Base-by-base conservation (phyloP, 2,888 invertebrate genomes). In the Torymus tubicola region DNA sequence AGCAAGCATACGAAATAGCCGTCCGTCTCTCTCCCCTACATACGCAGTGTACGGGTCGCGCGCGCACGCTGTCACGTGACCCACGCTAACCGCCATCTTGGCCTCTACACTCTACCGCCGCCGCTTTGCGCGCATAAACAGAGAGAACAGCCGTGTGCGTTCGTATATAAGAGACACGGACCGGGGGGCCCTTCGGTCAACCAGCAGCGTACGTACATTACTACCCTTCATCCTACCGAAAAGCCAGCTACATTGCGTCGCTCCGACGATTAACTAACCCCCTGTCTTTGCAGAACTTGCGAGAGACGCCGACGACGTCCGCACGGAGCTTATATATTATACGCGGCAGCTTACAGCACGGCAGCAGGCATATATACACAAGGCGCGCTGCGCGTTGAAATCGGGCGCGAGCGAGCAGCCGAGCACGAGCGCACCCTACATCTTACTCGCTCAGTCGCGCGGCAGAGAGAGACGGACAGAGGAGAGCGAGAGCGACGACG, bases 81-180 rank as follows among this genome's bases (percentile, higher is more conserved):
- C 92, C 92, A 93, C 93, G 93, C 93, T 92, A 91, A 92, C 92
- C 92, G 93, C 93, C 93, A 93, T 93, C 91, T 93, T 92, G 92
- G 91, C 91, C 91, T 50, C n/a, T 58, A 53, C 70, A 42, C 42
- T 42, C 8, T 31, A 31, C 31, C 8, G 42, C 42, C 42, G 42
- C 42, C 8, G 42, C 42, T 21, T 2, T 8, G 42, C 42, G 5
- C 89, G 92, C 92, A 93, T 93, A 93, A 93, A 93, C 92, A 93
- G 89, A 42, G 42, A 42, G 42, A 42, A 42, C 42, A 42, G 42
- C 42, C 88, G 88, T 92, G 91, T 91, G 92, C 92, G 92, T 91
- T 90, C 89, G 88, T 88, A 89, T 21, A 21, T 21, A 21, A 2
- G 2, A 88, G 89, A 87, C 87, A 86, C 89, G 86, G 87, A 86